Percentiles rank a stretch among this genome's conserved stretches.
Conservation (phyloP, 2,113 vertebrate genomes). For the Muscicapa adusta region DNA sequence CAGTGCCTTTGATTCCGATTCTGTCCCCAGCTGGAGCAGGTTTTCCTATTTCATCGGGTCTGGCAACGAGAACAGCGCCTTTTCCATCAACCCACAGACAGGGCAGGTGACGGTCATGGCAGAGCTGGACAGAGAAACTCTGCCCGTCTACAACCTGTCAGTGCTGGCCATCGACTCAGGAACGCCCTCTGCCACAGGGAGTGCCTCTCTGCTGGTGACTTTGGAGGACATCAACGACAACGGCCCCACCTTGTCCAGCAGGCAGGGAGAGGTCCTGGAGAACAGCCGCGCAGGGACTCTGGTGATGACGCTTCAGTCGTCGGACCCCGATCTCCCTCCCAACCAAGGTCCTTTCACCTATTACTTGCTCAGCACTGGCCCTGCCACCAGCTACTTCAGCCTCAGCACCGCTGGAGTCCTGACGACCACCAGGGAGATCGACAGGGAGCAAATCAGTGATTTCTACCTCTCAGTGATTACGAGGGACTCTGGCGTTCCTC, state of each 20-base stretch:
- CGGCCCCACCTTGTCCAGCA: constrained; percentile 81
- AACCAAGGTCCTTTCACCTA: constrained; percentile 94
- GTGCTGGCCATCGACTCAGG: constrained; percentile 90
- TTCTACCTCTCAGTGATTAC: constrained; percentile 91
- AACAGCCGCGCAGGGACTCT: constrained; percentile 86
- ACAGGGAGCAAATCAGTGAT: constrained; percentile 90
- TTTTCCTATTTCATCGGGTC: constrained; percentile 90
- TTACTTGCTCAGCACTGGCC: constrained; percentile 84
- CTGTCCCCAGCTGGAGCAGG: constrained; percentile 94
- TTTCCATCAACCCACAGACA: constrained; percentile 90
- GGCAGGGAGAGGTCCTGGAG: constrained; percentile 89
- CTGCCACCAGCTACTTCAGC: constrained; percentile 88
- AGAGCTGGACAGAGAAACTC: constrained; percentile 86
- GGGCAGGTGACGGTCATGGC: constrained; percentile 92
- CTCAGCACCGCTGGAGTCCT: constrained; percentile 85
- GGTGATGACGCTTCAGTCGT: constrained; percentile 82
- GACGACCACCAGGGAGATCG: constrained; percentile 89
- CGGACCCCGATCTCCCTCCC: constrained; percentile 89
- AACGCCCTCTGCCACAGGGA: constrained; percentile 87
- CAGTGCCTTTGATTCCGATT: constrained; percentile 94
- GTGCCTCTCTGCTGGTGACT: constrained; percentile 84
- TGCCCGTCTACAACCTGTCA: constrained; percentile 89
- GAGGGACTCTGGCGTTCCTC: constrained; percentile 89
- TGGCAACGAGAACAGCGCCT: constrained; percentile 83
- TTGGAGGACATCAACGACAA: constrained; percentile 97